Evolutionary conservation across 2,888 invertebrate genomes (phyloP).

Genomic region (Xestia xanthographa): DNA sequence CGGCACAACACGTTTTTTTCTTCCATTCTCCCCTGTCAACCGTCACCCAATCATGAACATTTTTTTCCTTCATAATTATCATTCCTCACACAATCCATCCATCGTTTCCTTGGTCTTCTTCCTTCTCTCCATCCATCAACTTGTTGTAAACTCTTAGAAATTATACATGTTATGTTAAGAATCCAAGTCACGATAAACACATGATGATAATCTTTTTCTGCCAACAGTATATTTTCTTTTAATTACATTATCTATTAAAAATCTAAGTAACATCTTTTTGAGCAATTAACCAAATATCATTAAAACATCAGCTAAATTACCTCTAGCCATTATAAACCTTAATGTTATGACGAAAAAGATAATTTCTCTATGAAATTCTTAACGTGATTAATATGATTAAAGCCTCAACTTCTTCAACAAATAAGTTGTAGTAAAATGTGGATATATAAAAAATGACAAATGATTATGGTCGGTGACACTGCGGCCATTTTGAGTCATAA

Average conservation of each 20-base stretch:
- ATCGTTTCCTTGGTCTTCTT: too few relatives aligned
- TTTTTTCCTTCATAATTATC: too few relatives aligned
- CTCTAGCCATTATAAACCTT: slow-evolving; percentile 13
- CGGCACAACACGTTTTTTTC: too few relatives aligned
- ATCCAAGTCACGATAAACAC: slow-evolving; percentile 25
- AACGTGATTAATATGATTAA: slow-evolving; percentile 24
- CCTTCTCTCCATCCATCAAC: too few relatives aligned
- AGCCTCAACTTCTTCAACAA: slow-evolving; percentile 18
- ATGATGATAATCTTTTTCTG: slow-evolving; percentile 19
- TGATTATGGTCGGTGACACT: slow-evolving; percentile 34
- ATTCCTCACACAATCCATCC: too few relatives aligned
- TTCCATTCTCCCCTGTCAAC: too few relatives aligned
- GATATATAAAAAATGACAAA: slow-evolving; percentile 43
- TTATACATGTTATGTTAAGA: slow-evolving; percentile 10
- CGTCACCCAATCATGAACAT: too few relatives aligned
- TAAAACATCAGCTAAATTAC: not conserved
- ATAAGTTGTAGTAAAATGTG: slow-evolving; percentile 33
- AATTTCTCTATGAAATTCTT: slow-evolving; percentile 4
- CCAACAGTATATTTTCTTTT: slow-evolving; percentile 19
- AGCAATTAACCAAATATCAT: slow-evolving; percentile 41
- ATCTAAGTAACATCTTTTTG: slow-evolving; percentile 17
- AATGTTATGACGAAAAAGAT: not conserved
- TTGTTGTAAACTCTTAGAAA: not conserved
- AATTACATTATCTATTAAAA: slow-evolving; percentile 29
- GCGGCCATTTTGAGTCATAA: slow-evolving; percentile 33